Conservation (phyloP, 64 coral and sea anemone genomes). For the Cladopsammia gracilis region DNA sequence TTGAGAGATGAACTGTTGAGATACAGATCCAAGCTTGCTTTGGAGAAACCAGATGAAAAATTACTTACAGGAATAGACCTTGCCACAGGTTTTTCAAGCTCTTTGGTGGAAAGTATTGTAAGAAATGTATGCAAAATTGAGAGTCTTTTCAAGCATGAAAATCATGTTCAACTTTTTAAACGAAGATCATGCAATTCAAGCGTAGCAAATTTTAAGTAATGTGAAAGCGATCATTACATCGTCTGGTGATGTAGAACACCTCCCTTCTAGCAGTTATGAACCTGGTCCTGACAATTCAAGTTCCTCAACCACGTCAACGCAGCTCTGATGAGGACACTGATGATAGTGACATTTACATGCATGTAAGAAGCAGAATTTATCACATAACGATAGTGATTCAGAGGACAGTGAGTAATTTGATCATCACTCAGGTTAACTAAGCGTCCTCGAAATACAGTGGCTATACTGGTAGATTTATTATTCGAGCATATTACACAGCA, state of each 20-base stretch:
- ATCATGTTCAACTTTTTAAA: conserved; percentile 28
- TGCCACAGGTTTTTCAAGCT: conserved; percentile 52
- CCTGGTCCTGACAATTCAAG: no score
- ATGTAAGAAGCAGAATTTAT: conserved; percentile 52
- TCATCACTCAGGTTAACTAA: no score
- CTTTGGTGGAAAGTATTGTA: conserved; percentile 38
- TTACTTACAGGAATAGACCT: conserved; percentile 75
- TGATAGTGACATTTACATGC: conserved; percentile 36
- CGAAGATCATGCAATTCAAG: conserved; percentile 40
- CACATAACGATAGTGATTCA: conserved; percentile 54
- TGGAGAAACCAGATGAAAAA: conserved; percentile 46
- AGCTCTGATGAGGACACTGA: conserved; percentile 57
- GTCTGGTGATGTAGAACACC: neutral
- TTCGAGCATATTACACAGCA: no score
- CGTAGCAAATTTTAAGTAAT: conserved; percentile 17
- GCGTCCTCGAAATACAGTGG: no score
- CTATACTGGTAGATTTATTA: no score
- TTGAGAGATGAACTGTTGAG: conserved; percentile 16
- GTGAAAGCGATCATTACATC: neutral
- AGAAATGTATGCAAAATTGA: neutral
- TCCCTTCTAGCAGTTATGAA: neutral
- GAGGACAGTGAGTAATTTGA: conserved; percentile 36
- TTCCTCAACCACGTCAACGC: no score
- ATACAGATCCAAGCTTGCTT: conserved; percentile 35
- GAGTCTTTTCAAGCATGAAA: neutral